These are phyloP conservation scores for Cataglyphis livida DNA, from an alignment of 2,888 invertebrate genomes.

Conservation along the genomic window DNA sequence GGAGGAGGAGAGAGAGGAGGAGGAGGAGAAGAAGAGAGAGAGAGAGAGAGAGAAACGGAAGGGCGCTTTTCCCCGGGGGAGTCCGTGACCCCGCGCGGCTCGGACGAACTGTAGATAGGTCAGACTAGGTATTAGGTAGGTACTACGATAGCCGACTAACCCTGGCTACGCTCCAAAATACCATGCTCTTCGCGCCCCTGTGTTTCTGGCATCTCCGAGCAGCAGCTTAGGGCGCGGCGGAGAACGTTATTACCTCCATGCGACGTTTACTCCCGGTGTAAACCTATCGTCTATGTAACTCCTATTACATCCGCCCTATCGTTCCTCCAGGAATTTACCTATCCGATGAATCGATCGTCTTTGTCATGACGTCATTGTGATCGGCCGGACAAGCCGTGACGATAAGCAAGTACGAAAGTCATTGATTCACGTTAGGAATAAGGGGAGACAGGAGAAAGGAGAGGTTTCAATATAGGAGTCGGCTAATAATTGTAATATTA, in stretches of 20 bases:
- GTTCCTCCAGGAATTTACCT: constrained; percentile 43
- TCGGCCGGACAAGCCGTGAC: constrained; percentile 14
- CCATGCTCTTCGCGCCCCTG: constrained; percentile 65
- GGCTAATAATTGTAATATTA: neutral
- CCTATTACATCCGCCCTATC: constrained; percentile 41
- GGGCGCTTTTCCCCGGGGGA: constrained; percentile 59
- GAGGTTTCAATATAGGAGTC: neutral
- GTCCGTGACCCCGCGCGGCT: constrained; percentile 65
- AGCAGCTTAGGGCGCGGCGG: constrained; percentile 77
- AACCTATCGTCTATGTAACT: constrained; percentile 40
- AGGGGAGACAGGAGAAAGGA: neutral
- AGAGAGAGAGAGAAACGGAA: constrained; percentile 58
- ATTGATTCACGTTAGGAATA: neutral
- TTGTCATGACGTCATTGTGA: constrained; percentile 3
- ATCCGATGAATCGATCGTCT: constrained; percentile 44
- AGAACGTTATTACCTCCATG: constrained; percentile 72
- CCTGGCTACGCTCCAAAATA: constrained; percentile 79
- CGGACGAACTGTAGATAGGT: constrained; percentile 55
- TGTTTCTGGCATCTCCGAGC: constrained; percentile 79
- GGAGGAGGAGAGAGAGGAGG: neutral
- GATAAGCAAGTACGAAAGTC: constrained; percentile 22
- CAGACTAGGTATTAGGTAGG: constrained; percentile 54
- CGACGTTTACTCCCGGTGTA: constrained; percentile 58
- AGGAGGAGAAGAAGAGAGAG: neutral
- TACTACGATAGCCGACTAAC: constrained; percentile 73